These are phyloP conservation scores for Ranitomeya variabilis DNA, from an alignment of 2,113 vertebrate species.

Conservation along the genomic window DNA sequence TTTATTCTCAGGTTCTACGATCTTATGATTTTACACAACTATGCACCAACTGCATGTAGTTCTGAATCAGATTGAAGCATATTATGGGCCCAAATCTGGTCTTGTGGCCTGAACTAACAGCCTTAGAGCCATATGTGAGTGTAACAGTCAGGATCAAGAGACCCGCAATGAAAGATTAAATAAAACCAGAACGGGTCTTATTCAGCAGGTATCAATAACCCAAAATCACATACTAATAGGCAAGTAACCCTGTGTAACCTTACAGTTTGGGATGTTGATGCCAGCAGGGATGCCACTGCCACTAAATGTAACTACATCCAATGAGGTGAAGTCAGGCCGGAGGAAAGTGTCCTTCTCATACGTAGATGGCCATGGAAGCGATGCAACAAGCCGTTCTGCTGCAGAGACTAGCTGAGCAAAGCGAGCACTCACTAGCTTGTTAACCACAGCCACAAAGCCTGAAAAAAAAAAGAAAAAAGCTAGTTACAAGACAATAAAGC, in stretches of 20 bases:
- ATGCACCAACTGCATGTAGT: neutral
- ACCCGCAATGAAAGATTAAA: no score
- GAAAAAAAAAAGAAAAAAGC: neutral
- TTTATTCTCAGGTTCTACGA: no score
- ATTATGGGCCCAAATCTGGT: no score
- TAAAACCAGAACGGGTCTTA: neutral
- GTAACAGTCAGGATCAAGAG: no score
- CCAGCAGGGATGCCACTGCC: slow-evolving; percentile 90
- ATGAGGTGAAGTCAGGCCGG: slow-evolving; percentile 88
- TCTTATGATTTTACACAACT: neutral
- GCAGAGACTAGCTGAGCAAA: slow-evolving; percentile 82
- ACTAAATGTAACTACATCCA: slow-evolving; percentile 88
- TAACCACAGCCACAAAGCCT: slow-evolving; percentile 92
- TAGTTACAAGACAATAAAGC: neutral
- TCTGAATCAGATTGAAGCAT: no score
- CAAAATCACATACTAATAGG: neutral
- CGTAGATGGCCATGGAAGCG: slow-evolving; percentile 85
- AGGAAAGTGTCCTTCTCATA: slow-evolving; percentile 91
- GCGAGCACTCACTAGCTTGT: slow-evolving; percentile 89
- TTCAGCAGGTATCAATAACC: neutral
- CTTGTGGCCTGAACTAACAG: no score
- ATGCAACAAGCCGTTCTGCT: slow-evolving; percentile 81
- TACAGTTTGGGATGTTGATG: slow-evolving; percentile 94
- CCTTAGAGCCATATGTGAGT: no score
- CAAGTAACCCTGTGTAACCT: slow-evolving; percentile 50